Evolutionary conservation across 2,888 invertebrate species (phyloP), one percentile per base, ranked within the genome.

Genomic region (Tetramorium bicarinatum): DNA sequence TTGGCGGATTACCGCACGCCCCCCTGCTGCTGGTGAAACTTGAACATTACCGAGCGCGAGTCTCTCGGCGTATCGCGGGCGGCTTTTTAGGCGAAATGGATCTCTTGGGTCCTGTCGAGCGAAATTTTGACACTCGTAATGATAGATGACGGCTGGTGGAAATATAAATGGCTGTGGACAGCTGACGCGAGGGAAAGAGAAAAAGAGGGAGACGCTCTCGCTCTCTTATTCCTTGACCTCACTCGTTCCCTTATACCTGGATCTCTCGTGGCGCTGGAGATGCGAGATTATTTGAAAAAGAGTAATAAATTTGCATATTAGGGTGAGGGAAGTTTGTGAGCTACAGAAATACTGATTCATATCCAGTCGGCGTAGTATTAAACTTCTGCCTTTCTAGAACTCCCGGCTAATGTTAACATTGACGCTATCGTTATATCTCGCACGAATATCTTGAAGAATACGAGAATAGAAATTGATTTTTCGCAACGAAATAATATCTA

Each of bases 381-480:
- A 29, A 67, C 47, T 47, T 61, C 61, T 62, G 38, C 61, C 21
- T 56, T 56, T 56, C 41, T 56, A 41, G 18, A 41, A 56, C 56
- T 69, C 69, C 25, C 66, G 29, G 47, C 54, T 25, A 72, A 56
- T 25, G 56, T 72, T 72, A 72, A 72, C 56, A 41, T 41, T 72
- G 54, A 72, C 21, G 72, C 41, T 72, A 72, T 72, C 72, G 21
- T 56, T 72, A 56, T 41, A 72, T 72, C 56, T 56, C 11, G 38
- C 72, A 72, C 72, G 72, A 72, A 56, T 47, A 67, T 67, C 66
- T 47, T 15, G 72, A 44, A 21, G 38, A 72, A 44, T 47, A n/a
- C 44, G 3, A 75, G 61, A 47, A n/a, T 29, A 62, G 62, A 75
- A 75, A 72, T 72, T 72, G 56, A 64, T 49, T 75, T 64, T 54